Evolutionary conservation across 1,140 invertebrate species (phyloP).

Genomic region (Saccostrea cuccullata): DNA sequence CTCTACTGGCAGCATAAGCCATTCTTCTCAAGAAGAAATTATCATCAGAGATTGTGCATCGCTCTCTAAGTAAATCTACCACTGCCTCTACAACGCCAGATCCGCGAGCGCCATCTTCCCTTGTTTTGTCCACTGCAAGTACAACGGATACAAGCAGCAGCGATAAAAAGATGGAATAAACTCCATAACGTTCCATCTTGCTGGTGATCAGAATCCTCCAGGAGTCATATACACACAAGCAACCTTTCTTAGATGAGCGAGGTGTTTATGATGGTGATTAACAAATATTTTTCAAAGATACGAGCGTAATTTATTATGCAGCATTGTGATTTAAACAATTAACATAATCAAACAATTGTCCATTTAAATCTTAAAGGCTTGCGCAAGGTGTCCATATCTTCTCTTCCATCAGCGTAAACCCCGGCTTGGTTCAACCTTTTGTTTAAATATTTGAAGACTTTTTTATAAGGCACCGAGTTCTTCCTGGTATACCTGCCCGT

Average conservation of each 20-base stretch:
- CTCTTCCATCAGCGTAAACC: not conserved
- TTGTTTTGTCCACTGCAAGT: conserved; percentile 21
- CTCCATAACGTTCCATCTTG: not conserved
- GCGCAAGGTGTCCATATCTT: not conserved
- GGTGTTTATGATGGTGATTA: not conserved
- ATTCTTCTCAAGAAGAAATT: conserved; percentile 47
- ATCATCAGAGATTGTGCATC: conserved; percentile 34
- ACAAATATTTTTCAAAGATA: not conserved
- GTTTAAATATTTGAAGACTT: not conserved
- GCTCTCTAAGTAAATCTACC: conserved; percentile 10
- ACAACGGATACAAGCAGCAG: not conserved
- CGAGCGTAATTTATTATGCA: not conserved
- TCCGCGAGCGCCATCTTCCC: conserved; percentile 15
- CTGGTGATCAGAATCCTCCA: not conserved
- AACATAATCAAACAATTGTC: not conserved
- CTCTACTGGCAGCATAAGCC: conserved; percentile 50
- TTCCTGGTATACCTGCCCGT: not conserved
- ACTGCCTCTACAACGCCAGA: conserved; percentile 47
- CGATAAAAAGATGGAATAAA: not conserved
- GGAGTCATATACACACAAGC: not conserved
- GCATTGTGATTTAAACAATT: not conserved
- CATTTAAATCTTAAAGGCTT: conserved; percentile 1
- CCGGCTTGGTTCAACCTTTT: not conserved
- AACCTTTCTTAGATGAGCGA: not conserved
- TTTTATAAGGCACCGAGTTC: not conserved